These are phyloP conservation scores for Lordiphosa clarofinis DNA, from an alignment of 1,140 invertebrate genomes.

Conservation along the genomic window DNA sequence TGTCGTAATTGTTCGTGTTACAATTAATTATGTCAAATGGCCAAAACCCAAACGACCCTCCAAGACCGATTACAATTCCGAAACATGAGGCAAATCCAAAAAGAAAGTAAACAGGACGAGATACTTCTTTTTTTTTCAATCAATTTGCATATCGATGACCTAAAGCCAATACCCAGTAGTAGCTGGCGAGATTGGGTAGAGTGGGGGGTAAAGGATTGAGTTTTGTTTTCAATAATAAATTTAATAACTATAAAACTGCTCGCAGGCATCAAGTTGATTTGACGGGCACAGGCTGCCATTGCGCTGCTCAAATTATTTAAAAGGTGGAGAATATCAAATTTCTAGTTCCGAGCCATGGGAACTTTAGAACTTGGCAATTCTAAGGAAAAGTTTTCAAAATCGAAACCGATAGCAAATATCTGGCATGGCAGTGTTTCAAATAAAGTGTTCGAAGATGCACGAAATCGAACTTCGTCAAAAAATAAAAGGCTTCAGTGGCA, in stretches of 20 bases:
- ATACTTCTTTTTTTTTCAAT: constrained; percentile 23
- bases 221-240: constrained; percentile 65
- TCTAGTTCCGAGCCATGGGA: no score
- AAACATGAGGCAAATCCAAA: constrained; percentile 1
- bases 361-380: no score
- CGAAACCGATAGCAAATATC: no score
- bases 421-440: no score
- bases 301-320: constrained; percentile 2
- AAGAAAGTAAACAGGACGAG: neutral
- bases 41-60: constrained; percentile 21
- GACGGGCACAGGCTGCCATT: neutral
- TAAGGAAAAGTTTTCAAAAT: no score
- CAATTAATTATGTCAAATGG: constrained; percentile 76
- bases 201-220: constrained; percentile 6
- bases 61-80: constrained; percentile 16
- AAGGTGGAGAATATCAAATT: neutral
- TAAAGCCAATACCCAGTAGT: constrained; percentile 32
- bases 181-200: neutral
- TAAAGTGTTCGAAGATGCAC: no score
- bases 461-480: no score
- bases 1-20: constrained; percentile 70
- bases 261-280: constrained; percentile 28
- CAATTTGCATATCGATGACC: constrained; percentile 67
- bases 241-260: constrained; percentile 55
- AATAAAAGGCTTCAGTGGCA: no score